Evolutionary conservation across 2,797 vertebrate genomes (phyloP).

Genomic region (Garrulus glandarius): DNA sequence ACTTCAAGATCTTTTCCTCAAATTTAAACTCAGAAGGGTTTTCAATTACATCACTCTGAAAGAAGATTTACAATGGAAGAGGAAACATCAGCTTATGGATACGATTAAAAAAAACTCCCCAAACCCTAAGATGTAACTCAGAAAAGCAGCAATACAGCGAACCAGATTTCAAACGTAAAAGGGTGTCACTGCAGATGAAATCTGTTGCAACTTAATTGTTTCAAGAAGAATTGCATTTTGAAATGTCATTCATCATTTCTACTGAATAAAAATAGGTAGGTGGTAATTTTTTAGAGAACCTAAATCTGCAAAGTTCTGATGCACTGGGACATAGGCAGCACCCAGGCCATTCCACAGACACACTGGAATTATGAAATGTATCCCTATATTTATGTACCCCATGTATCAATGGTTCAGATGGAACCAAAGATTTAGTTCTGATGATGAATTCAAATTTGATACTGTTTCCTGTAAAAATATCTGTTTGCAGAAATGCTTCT

Average conservation of each 20-base stretch:
- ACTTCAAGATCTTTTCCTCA: not conserved
- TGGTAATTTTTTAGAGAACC: not conserved
- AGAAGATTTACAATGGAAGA: not conserved
- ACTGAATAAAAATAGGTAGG: not conserved
- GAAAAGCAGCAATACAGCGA: not conserved
- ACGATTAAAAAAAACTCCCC: accelerated
- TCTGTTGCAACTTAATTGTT: not conserved
- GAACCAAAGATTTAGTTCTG: not conserved
- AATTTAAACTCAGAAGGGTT: not conserved
- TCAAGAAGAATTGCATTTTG: not conserved
- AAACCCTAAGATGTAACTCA: not conserved
- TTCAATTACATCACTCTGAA: not conserved
- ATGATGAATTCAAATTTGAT: not conserved
- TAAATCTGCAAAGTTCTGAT: not conserved
- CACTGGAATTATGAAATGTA: accelerated
- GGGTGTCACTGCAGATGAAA: not conserved
- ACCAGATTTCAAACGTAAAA: not conserved
- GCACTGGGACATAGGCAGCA: not conserved
- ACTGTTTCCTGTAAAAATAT: not conserved
- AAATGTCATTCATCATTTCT: not conserved
- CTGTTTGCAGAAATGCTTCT: not conserved
- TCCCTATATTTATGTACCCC: not conserved
- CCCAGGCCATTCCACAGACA: not conserved
- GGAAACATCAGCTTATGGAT: not conserved
- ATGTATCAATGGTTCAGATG: not conserved